Base-by-base conservation (phyloP, 2,888 invertebrate species). In the Lingula anatina region DNA sequence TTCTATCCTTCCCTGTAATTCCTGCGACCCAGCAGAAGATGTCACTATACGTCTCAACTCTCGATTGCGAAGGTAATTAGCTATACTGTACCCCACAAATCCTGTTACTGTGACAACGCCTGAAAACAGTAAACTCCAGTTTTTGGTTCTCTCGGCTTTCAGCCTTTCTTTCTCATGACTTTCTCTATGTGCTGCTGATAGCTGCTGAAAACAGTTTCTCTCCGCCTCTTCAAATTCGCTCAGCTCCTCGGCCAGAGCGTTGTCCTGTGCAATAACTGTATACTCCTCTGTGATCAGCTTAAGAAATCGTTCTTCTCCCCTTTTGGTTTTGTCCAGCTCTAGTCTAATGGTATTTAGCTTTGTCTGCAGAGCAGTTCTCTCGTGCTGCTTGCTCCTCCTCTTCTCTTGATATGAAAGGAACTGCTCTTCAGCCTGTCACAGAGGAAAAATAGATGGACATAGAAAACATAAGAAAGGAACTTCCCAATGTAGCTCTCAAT, bases 111-210 rank as follows among this genome's bases (percentile, higher is more conserved):
- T 80, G 43, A 87, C 87, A 71, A 85, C 77, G 57, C 87, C 79
- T 4, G 87, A 86, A 5, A 86, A 86, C 38, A 86, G 84, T 48
- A 88, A 82, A 54, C 86, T 86, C 85, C 89, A 89, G 73, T 90
- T 90, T 75, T 90, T 90, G 50, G 89, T 89, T 49, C 87, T 81
- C 71, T 90, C 89, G 3, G 87, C 84, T 25, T 89, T 86, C 0
- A 87, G 85, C 35, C 90, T 76, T 73, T 91, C 90, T 49, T 87
- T 82, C 73, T 91, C 90, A 68, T 91, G 90, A 20, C 88, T 88
- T 57, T 88, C 83, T 56, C 90, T 83, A 0, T 90, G 84, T 0
- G 88, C 85, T 21, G 85, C 84, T 0, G 88, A 86, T 70, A 90
- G 83, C 0, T 83, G 81, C 0, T 85, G 82, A 70, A 90, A 90